Evolutionary conservation across 2,888 invertebrate species (phyloP), one percentile per base, ranked within the genome.

Genomic region (Oxytorus armatus): DNA sequence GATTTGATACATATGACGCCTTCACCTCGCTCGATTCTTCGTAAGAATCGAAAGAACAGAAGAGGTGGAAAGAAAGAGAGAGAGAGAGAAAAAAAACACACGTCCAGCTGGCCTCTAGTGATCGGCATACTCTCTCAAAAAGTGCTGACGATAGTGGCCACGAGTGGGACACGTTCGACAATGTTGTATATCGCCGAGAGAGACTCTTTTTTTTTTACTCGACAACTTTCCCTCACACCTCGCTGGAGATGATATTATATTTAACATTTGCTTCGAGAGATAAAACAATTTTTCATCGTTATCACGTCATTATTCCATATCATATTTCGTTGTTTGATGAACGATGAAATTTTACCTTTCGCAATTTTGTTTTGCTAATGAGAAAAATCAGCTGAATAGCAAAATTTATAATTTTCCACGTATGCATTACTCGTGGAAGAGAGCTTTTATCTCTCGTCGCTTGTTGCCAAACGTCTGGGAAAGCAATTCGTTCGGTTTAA

Each of bases 401-500:
- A n/a, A 18, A 36, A 51, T 53, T 39, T 63, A 18, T n/a, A n/a
- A n/a, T n/a, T 14, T 4, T 29, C 23, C 4, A 18, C 18, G n/a
- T 18, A 3, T 11, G 42, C 11, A 33, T 61, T n/a, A n/a, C n/a
- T 21, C 18, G 25, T n/a, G 42, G 18, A n/a, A 29, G n/a, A n/a
- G n/a, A n/a, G 49, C 47, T 59, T 66, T 66, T 23, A 75, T 49
- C 44, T 47, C 51, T 7, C 29, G 55, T 55, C 29, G 55, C 29
- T n/a, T 39, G 36, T 21, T 21, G 10, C 10, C n/a, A 10, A 42
- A 42, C 16, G 51, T 69, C 61, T 61, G 76, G 61, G 42, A 76
- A 68, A 59, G 42, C 53, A 39, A 51, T 59, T 51, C 29, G 11
- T 68, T 65, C 36, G 4, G 29, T 25, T 74, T 76, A 76, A 69